A percentile compares a stretch with the other conserved stretches of the same genome.
These are phyloP conservation scores for Stenchaetothrips biformis DNA, from an alignment of 2,888 invertebrate genomes.

Conservation along the genomic window DNA sequence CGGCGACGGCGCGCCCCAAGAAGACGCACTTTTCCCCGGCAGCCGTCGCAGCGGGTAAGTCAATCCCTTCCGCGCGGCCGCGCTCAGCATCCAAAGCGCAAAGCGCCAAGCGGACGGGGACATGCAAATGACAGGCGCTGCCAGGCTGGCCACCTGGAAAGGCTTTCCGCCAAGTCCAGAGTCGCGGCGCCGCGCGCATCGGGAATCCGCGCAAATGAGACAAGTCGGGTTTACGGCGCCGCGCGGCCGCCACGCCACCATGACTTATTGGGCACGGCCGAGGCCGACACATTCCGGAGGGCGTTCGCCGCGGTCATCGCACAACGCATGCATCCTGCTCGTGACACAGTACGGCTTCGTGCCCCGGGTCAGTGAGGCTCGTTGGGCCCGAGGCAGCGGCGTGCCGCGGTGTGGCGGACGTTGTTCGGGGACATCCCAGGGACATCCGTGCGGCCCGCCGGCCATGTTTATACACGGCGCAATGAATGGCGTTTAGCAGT, in stretches of 20 bases:
- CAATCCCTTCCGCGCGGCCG: neutral
- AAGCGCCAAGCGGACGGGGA: too few relatives aligned
- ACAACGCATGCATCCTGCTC: neutral
- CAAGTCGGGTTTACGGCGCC: neutral
- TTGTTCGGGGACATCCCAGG: neutral
- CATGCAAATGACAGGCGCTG: neutral
- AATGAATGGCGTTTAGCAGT: neutral
- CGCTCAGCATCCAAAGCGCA: neutral
- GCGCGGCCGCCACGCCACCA: too few relatives aligned
- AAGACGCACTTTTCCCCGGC: too few relatives aligned
- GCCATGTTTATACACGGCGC: conserved; percentile 11
- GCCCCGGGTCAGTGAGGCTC: neutral
- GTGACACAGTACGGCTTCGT: too few relatives aligned
- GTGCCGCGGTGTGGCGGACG: neutral
- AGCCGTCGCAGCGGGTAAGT: neutral
- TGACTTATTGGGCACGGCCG: too few relatives aligned
- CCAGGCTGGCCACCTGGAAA: neutral
- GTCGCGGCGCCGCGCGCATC: neutral
- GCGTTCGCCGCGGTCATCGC: neutral
- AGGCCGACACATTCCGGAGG: too few relatives aligned
- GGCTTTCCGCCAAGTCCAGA: neutral
- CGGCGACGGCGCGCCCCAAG: too few relatives aligned
- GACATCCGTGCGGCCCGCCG: neutral
- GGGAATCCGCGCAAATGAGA: neutral
- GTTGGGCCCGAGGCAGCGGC: neutral